Evolutionary conservation across 2,888 invertebrate genomes (phyloP).

Genomic region (Meta bourneti): DNA sequence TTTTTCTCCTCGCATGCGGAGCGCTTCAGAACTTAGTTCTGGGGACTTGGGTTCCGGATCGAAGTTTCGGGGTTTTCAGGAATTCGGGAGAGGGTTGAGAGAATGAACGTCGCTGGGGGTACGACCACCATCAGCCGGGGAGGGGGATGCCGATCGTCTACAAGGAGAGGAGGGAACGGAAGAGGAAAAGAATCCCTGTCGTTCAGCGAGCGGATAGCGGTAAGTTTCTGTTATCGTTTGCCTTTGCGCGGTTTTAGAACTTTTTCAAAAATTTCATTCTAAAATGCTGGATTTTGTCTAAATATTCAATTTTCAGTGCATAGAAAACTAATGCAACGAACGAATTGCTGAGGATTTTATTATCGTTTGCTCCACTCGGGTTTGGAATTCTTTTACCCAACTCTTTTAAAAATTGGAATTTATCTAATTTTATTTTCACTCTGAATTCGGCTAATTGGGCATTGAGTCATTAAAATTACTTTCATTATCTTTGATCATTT

Average conservation of each 20-base stretch:
- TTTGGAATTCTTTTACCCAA: no score
- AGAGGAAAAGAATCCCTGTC: slow-evolving; percentile 30
- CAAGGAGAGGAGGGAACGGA: neutral
- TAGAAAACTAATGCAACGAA: neutral
- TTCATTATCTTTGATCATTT: no score
- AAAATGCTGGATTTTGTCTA: neutral
- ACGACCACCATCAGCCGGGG: slow-evolving; percentile 52
- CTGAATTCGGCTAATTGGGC: no score
- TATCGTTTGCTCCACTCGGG: no score
- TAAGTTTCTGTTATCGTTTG: slow-evolving; percentile 12
- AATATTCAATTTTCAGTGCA: neutral
- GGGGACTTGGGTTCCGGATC: neutral
- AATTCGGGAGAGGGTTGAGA: neutral
- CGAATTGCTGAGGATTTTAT: no score
- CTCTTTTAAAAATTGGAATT: no score
- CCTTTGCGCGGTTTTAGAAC: neutral
- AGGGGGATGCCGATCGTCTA: neutral
- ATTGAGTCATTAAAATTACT: no score
- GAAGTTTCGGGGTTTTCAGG: slow-evolving; percentile 18
- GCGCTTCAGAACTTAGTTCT: neutral
- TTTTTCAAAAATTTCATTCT: neutral
- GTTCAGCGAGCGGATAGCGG: slow-evolving; percentile 58
- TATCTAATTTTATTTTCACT: no score
- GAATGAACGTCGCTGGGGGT: slow-evolving; percentile 70
- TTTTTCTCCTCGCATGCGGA: slow-evolving; percentile 10